Conservation (phyloP, 1,140 invertebrate genomes). For the Delia radicum region DNA sequence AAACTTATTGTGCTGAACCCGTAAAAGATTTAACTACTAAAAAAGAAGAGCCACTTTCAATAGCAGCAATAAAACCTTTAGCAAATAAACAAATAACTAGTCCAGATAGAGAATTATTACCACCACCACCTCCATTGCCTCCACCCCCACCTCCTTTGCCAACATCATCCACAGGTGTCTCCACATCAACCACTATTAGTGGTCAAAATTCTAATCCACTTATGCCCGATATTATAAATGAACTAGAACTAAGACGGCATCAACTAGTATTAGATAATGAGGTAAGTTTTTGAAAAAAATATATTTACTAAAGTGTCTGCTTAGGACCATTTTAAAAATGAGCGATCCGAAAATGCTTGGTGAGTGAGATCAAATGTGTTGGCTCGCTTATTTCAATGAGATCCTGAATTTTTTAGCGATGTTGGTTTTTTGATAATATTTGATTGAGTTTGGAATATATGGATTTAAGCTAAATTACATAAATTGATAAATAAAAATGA, state of each 20-base stretch:
- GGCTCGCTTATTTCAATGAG: no score
- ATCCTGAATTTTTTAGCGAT: no score
- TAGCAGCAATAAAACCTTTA: background rate
- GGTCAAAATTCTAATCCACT: background rate
- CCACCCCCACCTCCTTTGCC: background rate
- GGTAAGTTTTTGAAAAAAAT: no score
- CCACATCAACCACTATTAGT: background rate
- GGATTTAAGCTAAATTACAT: no score
- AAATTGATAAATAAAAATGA: no score
- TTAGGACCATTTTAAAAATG: no score
- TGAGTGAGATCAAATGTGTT: no score
- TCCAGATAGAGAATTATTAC: conserved; percentile 17
- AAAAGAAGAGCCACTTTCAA: background rate
- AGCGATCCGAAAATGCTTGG: no score
- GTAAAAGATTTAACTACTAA: background rate
- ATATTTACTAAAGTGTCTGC: no score
- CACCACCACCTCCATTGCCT: background rate
- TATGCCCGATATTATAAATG: conserved; percentile 36
- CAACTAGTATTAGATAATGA: conserved; percentile 31
- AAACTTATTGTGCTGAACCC: background rate
- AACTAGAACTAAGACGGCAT: conserved; percentile 32
- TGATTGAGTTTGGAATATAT: no score
- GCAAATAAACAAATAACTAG: background rate
- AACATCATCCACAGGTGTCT: background rate
- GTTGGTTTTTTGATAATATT: no score